phyloP scores from a whole-genome alignment of 1,140 invertebrate genomes.

The Parapsyche elsis region DNA sequence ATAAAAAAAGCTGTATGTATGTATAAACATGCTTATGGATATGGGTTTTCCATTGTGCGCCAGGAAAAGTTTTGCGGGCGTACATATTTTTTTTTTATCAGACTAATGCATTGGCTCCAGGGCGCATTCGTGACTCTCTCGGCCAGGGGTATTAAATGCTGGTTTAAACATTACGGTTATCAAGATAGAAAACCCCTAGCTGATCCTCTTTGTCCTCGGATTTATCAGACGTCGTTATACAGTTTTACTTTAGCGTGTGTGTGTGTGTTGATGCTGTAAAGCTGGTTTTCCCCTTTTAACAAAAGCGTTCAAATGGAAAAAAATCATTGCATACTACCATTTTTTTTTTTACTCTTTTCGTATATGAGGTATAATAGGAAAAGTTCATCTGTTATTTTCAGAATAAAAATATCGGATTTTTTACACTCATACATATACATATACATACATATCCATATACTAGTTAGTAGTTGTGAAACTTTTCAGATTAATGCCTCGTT shows the following conservation, averaged over 20 bases:
- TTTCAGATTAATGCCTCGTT: too few species aligned
- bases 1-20: background rate
- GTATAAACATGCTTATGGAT: background rate
- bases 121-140: constrained; percentile 11
- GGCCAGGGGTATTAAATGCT: constrained; percentile 5
- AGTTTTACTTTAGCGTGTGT: background rate
- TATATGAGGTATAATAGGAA: too few species aligned
- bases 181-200: constrained; percentile 6
- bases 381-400: too few species aligned
- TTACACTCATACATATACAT: too few species aligned
- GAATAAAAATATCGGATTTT: too few species aligned
- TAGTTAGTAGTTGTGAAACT: too few species aligned
- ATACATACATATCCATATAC: too few species aligned
- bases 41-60: background rate
- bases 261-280: background rate
- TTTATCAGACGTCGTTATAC: constrained; percentile 5
- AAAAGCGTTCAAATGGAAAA: too few species aligned
- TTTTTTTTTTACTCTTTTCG: too few species aligned
- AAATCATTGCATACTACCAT: too few species aligned
- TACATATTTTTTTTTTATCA: constrained; percentile 33
- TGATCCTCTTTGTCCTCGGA: background rate
- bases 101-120: constrained; percentile 32
- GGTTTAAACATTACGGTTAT: constrained; percentile 29
- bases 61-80: too few species aligned
- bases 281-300: background rate